phyloP scores from a whole-genome alignment of 1,140 invertebrate genomes.

The Achroia grisella region DNA sequence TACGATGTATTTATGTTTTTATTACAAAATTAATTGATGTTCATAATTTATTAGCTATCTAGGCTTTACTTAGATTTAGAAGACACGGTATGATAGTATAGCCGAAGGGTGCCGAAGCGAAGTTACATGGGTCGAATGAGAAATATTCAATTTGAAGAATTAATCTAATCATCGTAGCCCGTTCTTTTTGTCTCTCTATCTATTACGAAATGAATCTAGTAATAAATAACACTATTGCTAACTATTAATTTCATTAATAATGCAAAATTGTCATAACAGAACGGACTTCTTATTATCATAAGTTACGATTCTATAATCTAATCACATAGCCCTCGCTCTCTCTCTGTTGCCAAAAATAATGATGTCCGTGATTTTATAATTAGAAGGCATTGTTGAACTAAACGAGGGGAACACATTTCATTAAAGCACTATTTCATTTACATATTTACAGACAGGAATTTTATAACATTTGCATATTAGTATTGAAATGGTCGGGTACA shows the following conservation, averaged over 20 bases:
- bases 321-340: conserved; percentile 13
- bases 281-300: conserved; percentile 18
- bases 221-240: conserved; percentile 8
- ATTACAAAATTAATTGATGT: conserved; percentile 3
- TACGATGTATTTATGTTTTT: not conserved
- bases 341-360: conserved; percentile 11
- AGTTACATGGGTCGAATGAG: conserved; percentile 35
- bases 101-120: conserved; percentile 38
- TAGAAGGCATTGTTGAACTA: conserved; percentile 29
- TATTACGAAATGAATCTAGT: conserved; percentile 29
- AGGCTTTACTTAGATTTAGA: conserved; percentile 25
- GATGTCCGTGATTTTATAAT: conserved; percentile 4
- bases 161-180: conserved; percentile 22
- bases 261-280: conserved; percentile 8
- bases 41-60: conserved; percentile 28
- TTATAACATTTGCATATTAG: conserved; percentile 38
- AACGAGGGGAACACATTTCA: conserved; percentile 56
- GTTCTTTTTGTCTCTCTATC: conserved; percentile 18
- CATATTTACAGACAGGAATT: conserved; percentile 60
- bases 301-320: conserved; percentile 13
- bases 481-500: conserved; percentile 4
- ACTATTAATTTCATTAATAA: conserved; percentile 16
- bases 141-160: conserved; percentile 33
- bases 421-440: conserved; percentile 67
- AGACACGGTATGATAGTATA: conserved; percentile 30